Percentiles rank a stretch among this genome's conserved stretches.
phyloP scores from a whole-genome alignment of 2,113 vertebrate species.

The Pyxicephalus adspersus region DNA sequence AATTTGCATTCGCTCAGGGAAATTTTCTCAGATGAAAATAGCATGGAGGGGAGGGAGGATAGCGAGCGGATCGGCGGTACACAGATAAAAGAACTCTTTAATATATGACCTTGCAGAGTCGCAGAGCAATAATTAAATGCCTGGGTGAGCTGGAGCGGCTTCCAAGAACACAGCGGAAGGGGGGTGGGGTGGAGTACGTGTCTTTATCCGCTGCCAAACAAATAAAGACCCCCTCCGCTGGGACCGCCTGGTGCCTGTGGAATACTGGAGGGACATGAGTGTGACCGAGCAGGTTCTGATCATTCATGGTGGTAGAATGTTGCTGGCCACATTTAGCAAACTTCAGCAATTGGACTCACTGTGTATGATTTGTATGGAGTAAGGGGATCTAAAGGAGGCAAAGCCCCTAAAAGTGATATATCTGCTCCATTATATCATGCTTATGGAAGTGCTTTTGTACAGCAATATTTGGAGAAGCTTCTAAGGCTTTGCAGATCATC shows the following conservation, averaged over 20 bases:
- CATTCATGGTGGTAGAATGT: no score
- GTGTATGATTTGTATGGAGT: no score
- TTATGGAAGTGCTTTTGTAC: no score
- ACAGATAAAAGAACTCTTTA: slow-evolving; percentile 80
- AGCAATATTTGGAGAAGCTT: no score
- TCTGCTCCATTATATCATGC: no score
- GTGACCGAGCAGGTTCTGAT: not conserved
- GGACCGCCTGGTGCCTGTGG: slow-evolving; percentile 46
- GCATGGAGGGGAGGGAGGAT: slow-evolving; percentile 73
- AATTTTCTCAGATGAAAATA: slow-evolving; percentile 82
- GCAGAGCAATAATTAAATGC: slow-evolving; percentile 80
- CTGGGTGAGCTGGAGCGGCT: slow-evolving; percentile 71
- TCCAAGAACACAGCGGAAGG: slow-evolving; percentile 76
- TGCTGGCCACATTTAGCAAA: no score
- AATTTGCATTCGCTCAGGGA: slow-evolving; percentile 75
- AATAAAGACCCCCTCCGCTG: slow-evolving; percentile 71
- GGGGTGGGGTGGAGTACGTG: slow-evolving; percentile 75
- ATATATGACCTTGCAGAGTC: slow-evolving; percentile 79
- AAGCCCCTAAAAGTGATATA: no score
- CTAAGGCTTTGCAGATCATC: no score
- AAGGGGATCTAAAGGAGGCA: no score
- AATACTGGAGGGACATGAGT: not conserved
- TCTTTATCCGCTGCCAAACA: slow-evolving; percentile 71
- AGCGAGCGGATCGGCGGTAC: slow-evolving; percentile 71
- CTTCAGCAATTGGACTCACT: no score